Evolutionary conservation across 1,140 invertebrate species (phyloP), one percentile per base, ranked within the genome.

Genomic region (Anadara kagoshimensis): DNA sequence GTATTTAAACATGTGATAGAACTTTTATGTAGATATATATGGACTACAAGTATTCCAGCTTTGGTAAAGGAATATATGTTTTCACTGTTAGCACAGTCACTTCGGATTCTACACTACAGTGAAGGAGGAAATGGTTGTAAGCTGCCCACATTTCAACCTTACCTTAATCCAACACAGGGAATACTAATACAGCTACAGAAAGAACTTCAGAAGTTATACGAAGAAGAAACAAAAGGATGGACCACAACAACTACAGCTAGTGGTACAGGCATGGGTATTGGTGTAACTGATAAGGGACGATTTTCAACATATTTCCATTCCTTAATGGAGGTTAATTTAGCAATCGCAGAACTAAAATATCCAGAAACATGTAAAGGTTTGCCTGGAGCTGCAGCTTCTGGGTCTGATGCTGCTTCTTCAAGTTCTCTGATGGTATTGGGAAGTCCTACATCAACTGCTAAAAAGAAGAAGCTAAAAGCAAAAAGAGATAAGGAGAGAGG

Each of bases 241-340:
- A 74, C 78, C 7, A 73, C 79, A 12, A 62, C 56, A 18, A 78
- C 68, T 3, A 83, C 80, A 20, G 51, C 71, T 2, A 68, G 78
- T 59, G 83, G 81, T 47, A 43, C 75, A 26, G 85, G 85, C 0
- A 78, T 84, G 43, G 86, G 86, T 8, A 78, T 87, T n/a, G 85
- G 85, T 14, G 81, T 83, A 11, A 75, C 73, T 26, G 85, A 88
- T 71, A 75, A 83, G 22, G 84, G 86, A 18, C 51, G 83, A 26
- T 88, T 87, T 59, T 88, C 88, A 7, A 85, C 86, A 12, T 89
- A 89, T 57, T 85, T 89, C 66, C 88, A 88, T 45, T 78, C 85
- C n/a, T 54, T 88, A 24, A 70, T 89, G 72, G 88, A 89, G 63
- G 80, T 86, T 11, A 83, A 80, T 54, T 75, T 89, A 29, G 84